Conservation (phyloP, 2,113 vertebrate species). For the Lycocorax pyrrhopterus region DNA sequence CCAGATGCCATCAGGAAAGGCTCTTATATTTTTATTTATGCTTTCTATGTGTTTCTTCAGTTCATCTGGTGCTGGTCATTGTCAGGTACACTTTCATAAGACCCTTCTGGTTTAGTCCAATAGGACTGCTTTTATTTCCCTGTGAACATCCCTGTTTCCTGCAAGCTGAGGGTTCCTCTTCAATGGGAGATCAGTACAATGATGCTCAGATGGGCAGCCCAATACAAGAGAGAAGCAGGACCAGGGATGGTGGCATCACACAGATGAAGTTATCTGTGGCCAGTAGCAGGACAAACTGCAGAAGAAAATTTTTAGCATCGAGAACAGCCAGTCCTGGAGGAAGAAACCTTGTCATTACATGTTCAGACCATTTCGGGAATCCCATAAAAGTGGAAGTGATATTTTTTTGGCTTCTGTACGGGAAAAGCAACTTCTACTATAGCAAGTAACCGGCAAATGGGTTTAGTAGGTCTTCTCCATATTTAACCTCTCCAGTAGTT, state of each 20-base stretch:
- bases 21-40: neutral
- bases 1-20: neutral
- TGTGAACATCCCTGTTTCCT: neutral
- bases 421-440: neutral
- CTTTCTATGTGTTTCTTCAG: neutral
- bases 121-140: neutral
- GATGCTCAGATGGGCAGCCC: neutral
- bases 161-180: neutral
- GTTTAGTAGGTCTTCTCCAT: conserved; percentile 4
- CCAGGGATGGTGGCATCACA: neutral
- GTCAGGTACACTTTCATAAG: neutral
- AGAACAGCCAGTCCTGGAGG: neutral
- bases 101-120: neutral
- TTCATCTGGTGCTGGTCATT: neutral
- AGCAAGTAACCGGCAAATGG: neutral
- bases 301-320: neutral
- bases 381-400: neutral
- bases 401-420: neutral
- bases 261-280: neutral
- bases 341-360: neutral
- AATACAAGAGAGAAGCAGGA: neutral
- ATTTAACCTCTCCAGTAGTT: conserved; percentile 5
- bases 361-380: neutral
- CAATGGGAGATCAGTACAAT: neutral
- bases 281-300: neutral